Evolutionary conservation across 2,113 vertebrate genomes (phyloP).

Genomic region (Ariopsis seemanni): DNA sequence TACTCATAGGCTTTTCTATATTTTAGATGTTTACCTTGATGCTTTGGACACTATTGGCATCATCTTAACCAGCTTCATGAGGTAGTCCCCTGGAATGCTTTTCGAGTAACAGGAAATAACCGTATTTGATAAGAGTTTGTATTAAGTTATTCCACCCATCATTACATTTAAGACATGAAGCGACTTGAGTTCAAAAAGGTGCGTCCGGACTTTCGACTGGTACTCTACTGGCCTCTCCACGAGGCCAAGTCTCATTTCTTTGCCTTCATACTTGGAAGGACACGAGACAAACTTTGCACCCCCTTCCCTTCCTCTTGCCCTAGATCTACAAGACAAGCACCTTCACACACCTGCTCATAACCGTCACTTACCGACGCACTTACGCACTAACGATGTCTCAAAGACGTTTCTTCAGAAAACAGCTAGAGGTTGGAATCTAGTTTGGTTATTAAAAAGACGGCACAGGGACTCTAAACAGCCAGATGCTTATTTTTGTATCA

Average conservation of each 20-base stretch:
- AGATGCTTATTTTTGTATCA: slow-evolving; percentile 41
- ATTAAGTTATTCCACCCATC: no score
- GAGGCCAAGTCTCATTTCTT: slow-evolving; percentile 19
- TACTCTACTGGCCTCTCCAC: background rate
- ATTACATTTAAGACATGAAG: no score
- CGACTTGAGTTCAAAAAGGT: no score
- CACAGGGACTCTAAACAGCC: slow-evolving; percentile 5
- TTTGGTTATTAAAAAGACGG: background rate
- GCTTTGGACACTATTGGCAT: no score
- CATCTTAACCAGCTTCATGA: no score
- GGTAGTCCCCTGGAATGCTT: no score
- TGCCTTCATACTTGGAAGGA: slow-evolving; percentile 13
- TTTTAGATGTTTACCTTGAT: no score
- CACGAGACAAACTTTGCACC: background rate
- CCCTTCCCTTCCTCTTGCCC: background rate
- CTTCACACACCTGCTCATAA: background rate
- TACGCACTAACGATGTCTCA: slow-evolving; percentile 31
- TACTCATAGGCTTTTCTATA: no score
- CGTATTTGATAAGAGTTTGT: no score
- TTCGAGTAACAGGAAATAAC: no score
- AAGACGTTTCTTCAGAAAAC: background rate
- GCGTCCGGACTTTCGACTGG: no score
- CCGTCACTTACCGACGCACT: slow-evolving; percentile 20
- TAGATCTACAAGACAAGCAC: slow-evolving; percentile 25
- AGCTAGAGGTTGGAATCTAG: slow-evolving; percentile 2